A percentile compares a stretch with the other conserved stretches of the same genome.
Evolutionary conservation across 1,140 invertebrate genomes (phyloP).

Genomic region (Nephila pilipes): DNA sequence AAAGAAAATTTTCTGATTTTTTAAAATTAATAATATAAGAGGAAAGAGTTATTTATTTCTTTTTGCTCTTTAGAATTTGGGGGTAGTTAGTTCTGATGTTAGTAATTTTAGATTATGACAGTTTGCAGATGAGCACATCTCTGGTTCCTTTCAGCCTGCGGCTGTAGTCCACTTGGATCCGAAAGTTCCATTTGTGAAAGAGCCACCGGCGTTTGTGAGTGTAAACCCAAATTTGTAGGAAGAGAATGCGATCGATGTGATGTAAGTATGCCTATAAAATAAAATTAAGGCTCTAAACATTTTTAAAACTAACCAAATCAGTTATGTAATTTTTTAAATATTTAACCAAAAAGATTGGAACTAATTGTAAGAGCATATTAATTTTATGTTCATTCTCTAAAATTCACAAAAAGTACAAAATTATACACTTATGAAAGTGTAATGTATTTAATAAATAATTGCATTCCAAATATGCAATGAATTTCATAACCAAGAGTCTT

Average conservation of each 20-base stretch:
- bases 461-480: too few species aligned
- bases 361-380: too few species aligned
- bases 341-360: too few species aligned
- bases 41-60: not conserved
- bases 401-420: too few species aligned
- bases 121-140: conserved; percentile 77
- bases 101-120: conserved; percentile 75
- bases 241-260: conserved; percentile 92
- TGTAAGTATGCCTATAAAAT: conserved; percentile 83
- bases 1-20: too few species aligned
- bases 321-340: too few species aligned
- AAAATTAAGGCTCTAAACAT: not conserved
- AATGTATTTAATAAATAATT: too few species aligned
- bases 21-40: too few species aligned
- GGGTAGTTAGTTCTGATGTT: conserved; percentile 62
- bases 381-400: too few species aligned
- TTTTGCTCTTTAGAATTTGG: not conserved
- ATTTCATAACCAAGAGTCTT: too few species aligned
- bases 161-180: conserved; percentile 89
- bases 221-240: conserved; percentile 91
- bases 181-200: conserved; percentile 89
- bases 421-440: too few species aligned
- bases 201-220: conserved; percentile 93
- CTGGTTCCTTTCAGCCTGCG: conserved; percentile 85
- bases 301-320: too few species aligned